These are phyloP conservation scores for Chesias legatella DNA, from an alignment of 2,888 invertebrate genomes.

Conservation along the genomic window DNA sequence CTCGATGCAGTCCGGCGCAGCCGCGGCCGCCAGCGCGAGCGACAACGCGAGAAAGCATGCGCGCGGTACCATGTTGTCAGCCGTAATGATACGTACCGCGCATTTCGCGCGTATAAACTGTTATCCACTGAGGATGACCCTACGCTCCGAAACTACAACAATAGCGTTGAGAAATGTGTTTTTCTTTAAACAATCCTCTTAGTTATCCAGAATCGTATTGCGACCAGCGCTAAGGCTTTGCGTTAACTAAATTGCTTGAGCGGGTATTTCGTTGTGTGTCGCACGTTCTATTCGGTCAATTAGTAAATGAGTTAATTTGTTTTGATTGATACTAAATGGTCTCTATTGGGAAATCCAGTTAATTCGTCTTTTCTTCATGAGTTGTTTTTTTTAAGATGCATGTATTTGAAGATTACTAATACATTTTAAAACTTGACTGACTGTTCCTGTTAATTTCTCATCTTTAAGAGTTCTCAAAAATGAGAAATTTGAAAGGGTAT, in stretches of 20 bases:
- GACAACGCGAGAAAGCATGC: conserved; percentile 53
- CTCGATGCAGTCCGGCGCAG: conserved; percentile 68
- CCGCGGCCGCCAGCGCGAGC: conserved; percentile 39
- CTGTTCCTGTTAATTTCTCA: too few relatives aligned
- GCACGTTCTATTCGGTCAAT: conserved; percentile 3
- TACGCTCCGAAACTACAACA: conserved; percentile 29
- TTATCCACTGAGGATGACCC: conserved; percentile 29
- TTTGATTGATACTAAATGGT: background rate
- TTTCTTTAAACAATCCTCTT: conserved; percentile 7
- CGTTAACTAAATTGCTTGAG: conserved; percentile 1
- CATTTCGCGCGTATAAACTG: conserved; percentile 43
- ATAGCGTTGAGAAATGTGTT: conserved; percentile 38
- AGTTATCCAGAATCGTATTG: background rate
- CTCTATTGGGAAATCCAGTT: background rate
- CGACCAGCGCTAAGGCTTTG: background rate
- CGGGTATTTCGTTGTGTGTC: background rate
- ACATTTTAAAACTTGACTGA: too few relatives aligned
- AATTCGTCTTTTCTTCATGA: too few relatives aligned
- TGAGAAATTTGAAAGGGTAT: too few relatives aligned
- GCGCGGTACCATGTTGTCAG: conserved; percentile 65
- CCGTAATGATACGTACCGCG: conserved; percentile 50
- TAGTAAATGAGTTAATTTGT: conserved; percentile 8
- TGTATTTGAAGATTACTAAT: too few relatives aligned
- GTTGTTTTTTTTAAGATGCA: too few relatives aligned
- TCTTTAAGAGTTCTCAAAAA: too few relatives aligned